A percentile compares a stretch with the other conserved stretches of the same genome.
Evolutionary conservation across 1,140 invertebrate genomes (phyloP).

Genomic region (Gonatopus flavifemur): DNA sequence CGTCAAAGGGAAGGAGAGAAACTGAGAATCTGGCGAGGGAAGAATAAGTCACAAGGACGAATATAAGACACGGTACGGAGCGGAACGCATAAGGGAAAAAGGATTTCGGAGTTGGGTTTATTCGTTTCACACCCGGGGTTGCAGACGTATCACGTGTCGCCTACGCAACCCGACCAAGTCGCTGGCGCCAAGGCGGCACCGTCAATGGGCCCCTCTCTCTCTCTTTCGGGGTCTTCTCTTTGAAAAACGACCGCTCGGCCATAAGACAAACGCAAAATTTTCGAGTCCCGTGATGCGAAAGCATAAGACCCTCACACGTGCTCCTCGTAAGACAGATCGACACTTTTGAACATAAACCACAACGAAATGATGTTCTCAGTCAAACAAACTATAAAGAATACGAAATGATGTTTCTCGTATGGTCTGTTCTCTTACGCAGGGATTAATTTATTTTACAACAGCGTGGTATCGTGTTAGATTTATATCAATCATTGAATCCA

Average conservation of each 20-base stretch:
- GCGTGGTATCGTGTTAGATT: no score
- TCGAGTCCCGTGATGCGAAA: conserved; percentile 24
- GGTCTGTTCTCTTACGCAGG: no score
- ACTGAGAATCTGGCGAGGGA: conserved; percentile 12
- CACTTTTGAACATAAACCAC: no score
- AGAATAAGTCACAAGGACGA: neutral
- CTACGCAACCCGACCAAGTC: conserved; percentile 39
- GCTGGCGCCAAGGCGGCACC: conserved; percentile 53
- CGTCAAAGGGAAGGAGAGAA: conserved; percentile 13
- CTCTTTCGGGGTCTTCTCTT: conserved; percentile 26
- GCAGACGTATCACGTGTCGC: conserved; percentile 54
- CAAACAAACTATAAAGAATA: no score
- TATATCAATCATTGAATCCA: no score
- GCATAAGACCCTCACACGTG: conserved; percentile 13
- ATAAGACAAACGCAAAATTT: conserved; percentile 22
- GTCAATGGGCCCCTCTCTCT: conserved; percentile 20
- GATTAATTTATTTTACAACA: no score
- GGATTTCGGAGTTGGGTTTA: conserved; percentile 13
- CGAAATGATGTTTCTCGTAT: no score
- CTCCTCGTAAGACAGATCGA: no score
- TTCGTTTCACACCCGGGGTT: conserved; percentile 53
- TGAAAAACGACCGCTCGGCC: conserved; percentile 37
- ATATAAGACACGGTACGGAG: neutral
- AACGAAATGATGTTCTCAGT: no score
- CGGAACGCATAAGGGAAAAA: neutral